Evolutionary conservation across 2,113 vertebrate genomes (phyloP).

Genomic region (Pampusana beccarii): DNA sequence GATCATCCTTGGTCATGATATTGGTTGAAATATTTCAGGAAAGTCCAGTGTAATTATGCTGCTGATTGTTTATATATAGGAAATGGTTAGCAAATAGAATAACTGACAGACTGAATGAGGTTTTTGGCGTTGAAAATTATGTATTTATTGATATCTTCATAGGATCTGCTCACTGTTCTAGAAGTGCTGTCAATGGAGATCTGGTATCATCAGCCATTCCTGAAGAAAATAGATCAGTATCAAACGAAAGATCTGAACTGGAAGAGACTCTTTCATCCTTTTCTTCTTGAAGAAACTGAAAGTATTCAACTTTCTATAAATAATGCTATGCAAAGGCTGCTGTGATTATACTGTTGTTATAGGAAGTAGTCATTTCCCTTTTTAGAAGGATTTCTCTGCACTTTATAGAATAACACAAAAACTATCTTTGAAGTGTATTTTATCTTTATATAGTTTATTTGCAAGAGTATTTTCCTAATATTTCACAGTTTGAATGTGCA

Average conservation of each 20-base stretch:
- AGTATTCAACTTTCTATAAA: constrained; percentile 72
- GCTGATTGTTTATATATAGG: not conserved
- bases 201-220: constrained; percentile 76
- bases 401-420: constrained; percentile 84
- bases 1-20: not conserved
- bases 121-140: not conserved
- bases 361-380: constrained; percentile 78
- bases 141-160: constrained; percentile 36
- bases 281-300: constrained; percentile 77
- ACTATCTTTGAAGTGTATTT: constrained; percentile 82
- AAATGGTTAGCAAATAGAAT: not conserved
- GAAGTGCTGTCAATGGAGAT: constrained; percentile 82
- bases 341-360: constrained; percentile 77
- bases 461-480: constrained; percentile 86
- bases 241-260: constrained; percentile 72
- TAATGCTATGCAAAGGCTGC: constrained; percentile 86
- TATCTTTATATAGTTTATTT: constrained; percentile 87
- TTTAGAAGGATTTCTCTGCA: constrained; percentile 83
- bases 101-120: not conserved
- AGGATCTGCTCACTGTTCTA: constrained; percentile 79
- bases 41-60: not conserved
- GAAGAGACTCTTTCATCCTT: constrained; percentile 75
- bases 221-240: constrained; percentile 75
- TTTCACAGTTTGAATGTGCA: constrained; percentile 79
- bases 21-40: not conserved